Conservation (phyloP, 2,888 invertebrate genomes). For the Nephrocerus scutellatus region DNA sequence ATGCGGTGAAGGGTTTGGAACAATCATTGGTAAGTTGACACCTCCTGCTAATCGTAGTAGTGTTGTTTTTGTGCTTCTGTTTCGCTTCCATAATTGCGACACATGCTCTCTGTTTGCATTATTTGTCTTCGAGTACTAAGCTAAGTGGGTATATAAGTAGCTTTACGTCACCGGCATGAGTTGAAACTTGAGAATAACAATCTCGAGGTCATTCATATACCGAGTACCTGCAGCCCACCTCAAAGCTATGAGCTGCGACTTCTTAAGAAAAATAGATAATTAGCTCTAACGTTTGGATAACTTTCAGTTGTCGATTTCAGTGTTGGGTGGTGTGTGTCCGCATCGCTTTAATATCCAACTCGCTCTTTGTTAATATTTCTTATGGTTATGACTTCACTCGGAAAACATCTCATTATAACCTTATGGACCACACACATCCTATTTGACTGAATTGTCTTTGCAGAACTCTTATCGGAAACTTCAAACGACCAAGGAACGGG, state of each 20-base stretch:
- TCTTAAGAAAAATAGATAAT: too few relatives aligned
- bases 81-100: background rate
- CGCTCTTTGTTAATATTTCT: background rate
- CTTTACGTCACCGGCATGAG: too few relatives aligned
- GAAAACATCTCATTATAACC: background rate
- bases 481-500: conserved; percentile 39
- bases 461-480: conserved; percentile 33
- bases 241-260: too few relatives aligned
- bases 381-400: background rate
- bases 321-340: background rate
- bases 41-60: too few relatives aligned
- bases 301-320: too few relatives aligned
- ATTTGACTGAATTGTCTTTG: too few relatives aligned
- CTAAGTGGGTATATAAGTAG: background rate
- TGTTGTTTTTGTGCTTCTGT: conserved; percentile 4
- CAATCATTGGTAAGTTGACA: conserved; percentile 34
- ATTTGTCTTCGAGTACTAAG: background rate
- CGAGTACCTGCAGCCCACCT: too few relatives aligned
- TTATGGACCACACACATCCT: too few relatives aligned
- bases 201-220: too few relatives aligned
- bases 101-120: background rate
- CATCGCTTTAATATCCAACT: background rate
- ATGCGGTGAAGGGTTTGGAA: conserved; percentile 39
- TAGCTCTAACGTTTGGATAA: too few relatives aligned
- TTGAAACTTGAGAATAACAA: conserved; percentile 7